Evolutionary conservation across 2,797 vertebrate species (phyloP).

Genomic region (Poecilia picta): DNA sequence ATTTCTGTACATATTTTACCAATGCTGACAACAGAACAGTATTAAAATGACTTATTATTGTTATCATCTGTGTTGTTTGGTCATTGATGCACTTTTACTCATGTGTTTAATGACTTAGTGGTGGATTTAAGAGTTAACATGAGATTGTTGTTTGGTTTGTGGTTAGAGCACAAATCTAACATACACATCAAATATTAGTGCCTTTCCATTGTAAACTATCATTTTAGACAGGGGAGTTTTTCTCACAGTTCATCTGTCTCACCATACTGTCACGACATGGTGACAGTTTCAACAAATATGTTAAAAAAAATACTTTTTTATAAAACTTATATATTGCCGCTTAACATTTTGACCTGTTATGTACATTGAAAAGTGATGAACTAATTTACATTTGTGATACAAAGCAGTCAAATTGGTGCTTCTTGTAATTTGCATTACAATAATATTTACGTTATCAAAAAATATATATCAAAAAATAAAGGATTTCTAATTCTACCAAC

Average conservation of each 20-base stretch:
- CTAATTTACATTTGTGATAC: background rate
- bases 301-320: too few relatives aligned
- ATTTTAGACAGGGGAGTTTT: background rate
- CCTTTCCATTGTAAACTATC: background rate
- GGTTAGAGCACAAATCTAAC: background rate
- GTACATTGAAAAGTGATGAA: too few relatives aligned
- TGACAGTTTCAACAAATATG: too few relatives aligned
- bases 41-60: conserved; percentile 66
- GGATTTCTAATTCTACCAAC: background rate
- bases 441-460: background rate
- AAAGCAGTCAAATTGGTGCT: background rate
- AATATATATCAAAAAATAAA: too few relatives aligned
- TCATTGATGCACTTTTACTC: conserved; percentile 14
- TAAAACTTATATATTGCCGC: too few relatives aligned
- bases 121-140: background rate
- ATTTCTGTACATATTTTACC: conserved; percentile 54
- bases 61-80: conserved; percentile 37
- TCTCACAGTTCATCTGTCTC: too few relatives aligned
- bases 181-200: background rate
- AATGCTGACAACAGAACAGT: conserved; percentile 66
- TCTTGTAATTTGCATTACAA: background rate
- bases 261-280: too few relatives aligned
- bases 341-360: too few relatives aligned
- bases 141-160: background rate
- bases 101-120: background rate